phyloP scores from a whole-genome alignment of 2,888 invertebrate species.

The Patella depressa region DNA sequence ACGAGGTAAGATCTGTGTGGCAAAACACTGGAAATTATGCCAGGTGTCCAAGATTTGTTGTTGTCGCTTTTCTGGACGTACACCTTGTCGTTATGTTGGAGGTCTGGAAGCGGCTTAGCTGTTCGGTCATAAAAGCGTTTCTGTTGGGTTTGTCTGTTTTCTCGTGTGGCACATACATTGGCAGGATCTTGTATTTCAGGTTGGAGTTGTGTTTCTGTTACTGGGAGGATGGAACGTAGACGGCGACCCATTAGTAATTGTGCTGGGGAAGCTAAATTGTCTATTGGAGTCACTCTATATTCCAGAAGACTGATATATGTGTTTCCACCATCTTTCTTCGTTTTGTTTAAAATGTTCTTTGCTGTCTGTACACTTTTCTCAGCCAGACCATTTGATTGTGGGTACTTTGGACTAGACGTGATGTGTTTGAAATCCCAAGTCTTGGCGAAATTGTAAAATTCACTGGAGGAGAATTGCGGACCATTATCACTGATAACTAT shows the following conservation, averaged over 20 bases:
- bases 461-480: conserved; percentile 27
- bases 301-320: neutral
- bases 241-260: conserved; percentile 8
- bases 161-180: neutral
- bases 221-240: neutral
- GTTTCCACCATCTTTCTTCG: conserved; percentile 7
- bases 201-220: neutral
- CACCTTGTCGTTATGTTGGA: neutral
- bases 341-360: conserved; percentile 34
- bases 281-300: conserved; percentile 11
- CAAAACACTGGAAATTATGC: neutral
- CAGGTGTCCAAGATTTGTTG: neutral
- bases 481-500: conserved; percentile 33
- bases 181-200: conserved; percentile 7
- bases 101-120: neutral
- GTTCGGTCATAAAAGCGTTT: neutral
- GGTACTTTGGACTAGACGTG: conserved; percentile 32
- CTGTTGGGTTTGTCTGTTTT: neutral
- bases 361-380: conserved; percentile 36
- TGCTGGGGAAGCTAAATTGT: neutral
- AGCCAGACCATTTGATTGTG: conserved; percentile 32
- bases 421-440: conserved; percentile 35
- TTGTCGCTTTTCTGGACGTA: neutral
- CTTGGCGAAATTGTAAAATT: conserved; percentile 31
- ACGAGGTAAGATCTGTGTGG: neutral